Evolutionary conservation across 2,113 vertebrate species (phyloP), one percentile per base, ranked within the genome.

Genomic region (Lasiurus borealis): DNA sequence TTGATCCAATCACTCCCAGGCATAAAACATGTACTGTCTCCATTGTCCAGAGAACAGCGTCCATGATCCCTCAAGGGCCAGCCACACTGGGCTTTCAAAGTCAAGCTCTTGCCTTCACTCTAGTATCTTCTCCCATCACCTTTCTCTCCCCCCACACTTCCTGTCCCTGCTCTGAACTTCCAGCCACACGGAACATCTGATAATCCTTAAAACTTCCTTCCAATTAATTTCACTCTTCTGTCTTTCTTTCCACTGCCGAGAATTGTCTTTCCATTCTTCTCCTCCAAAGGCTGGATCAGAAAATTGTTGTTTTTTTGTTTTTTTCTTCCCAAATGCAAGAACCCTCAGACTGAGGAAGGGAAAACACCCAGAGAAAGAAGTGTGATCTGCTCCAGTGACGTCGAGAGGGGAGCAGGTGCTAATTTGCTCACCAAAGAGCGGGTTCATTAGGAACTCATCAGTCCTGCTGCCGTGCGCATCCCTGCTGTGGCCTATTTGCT

Each of bases 321-420:
- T 46, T 46, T 46, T 46, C 90, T 46, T 46, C 3, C 27, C 57
- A 15, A 71, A 77, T 90, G 16, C 57, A 36, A 77, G 68, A 72
- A 90, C 44, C 8, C 5, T 31, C 71, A 48, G 59, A 19, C n/a
- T 77, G 23, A 62, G 8, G 57, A 62, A 82, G 34, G 80, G 80
- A 36, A 54, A 13, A 86, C 34, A 44, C 40, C 10, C 13, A 57
- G 36, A 69, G 59, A 87, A 77, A 19, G 25, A 54, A 34, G 71
- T 50, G 8, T 40, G n/a, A 50, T 88, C 54, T 78, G 48, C 68
- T 40, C 48, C 16, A 71, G 23, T 1, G 11, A 81, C 34, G 34
- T 44, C 78, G 68, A 46, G 77, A 91, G 72, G 85, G 72, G 23
- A 92, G 52, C 94, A 83, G 88, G 81, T 90, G 85, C 54, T 85